A percentile compares a stretch with the other conserved stretches of the same genome.
Conservation (phyloP, 2,888 invertebrate genomes). For the Tinea semifulvella region DNA sequence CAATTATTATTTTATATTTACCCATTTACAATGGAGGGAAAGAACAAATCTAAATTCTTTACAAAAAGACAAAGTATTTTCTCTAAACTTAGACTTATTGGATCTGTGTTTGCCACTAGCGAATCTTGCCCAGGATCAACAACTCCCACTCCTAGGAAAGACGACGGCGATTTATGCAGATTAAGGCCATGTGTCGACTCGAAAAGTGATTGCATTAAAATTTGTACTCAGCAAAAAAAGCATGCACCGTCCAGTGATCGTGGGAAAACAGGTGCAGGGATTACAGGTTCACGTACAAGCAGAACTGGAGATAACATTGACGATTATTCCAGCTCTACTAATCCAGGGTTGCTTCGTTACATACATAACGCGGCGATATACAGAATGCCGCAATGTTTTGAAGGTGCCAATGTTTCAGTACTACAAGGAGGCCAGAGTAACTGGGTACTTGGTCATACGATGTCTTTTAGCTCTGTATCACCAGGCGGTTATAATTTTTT, state of each 20-base stretch:
- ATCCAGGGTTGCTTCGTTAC: conserved; percentile 51
- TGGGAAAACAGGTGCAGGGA: conserved; percentile 56
- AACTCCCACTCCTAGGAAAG: background rate
- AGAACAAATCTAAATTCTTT: background rate
- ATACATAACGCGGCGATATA: conserved; percentile 53
- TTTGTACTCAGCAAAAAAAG: background rate
- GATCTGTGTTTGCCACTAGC: background rate
- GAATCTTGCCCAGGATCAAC: background rate
- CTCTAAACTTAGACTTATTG: background rate
- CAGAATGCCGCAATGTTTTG: conserved; percentile 56
- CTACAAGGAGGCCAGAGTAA: conserved; percentile 42
- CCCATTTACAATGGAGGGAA: background rate
- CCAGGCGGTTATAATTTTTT: conserved; percentile 56
- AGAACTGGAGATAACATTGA: conserved; percentile 31
- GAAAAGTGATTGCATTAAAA: background rate
- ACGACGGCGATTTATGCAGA: background rate
- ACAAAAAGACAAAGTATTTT: background rate
- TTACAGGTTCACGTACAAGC: conserved; percentile 48
- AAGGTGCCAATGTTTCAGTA: conserved; percentile 48
- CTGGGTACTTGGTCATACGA: conserved; percentile 50
- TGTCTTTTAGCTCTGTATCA: conserved; percentile 55
- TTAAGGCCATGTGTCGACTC: background rate
- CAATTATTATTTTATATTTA: too few species aligned
- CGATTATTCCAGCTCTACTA: conserved; percentile 36
- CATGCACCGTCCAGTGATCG: conserved; percentile 2